Conservation (phyloP, 2,797 vertebrate genomes). For the Calcarius lapponicus region DNA sequence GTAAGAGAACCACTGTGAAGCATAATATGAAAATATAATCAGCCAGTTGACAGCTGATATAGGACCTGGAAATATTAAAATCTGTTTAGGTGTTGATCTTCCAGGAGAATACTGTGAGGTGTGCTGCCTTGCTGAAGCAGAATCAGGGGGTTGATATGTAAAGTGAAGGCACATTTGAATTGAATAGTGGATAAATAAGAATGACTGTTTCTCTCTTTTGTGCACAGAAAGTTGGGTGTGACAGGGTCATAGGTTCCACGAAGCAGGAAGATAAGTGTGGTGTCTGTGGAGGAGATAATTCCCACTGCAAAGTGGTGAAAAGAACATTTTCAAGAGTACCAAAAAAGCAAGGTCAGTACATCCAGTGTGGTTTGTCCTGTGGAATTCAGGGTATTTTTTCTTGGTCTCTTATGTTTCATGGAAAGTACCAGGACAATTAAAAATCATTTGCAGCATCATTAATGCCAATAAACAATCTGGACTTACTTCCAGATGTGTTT, state of each 20-base stretch:
- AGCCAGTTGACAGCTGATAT: not conserved
- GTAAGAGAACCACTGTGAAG: not conserved
- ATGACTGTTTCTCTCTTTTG: not conserved
- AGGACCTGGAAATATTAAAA: not conserved
- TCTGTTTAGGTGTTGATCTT: not conserved
- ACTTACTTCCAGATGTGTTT: not conserved
- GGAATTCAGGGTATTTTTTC: not conserved
- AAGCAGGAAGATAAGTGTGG: conserved; percentile 97
- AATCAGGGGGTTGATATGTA: not conserved
- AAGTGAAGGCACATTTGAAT: not conserved
- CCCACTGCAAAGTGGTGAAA: conserved; percentile 92
- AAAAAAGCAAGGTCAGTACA: conserved; percentile 86
- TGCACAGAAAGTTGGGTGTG: conserved; percentile 93
- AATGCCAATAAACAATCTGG: not conserved
- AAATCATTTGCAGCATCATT: not conserved
- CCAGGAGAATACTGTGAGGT: not conserved
- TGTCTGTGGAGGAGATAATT: conserved; percentile 93
- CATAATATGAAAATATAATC: not conserved
- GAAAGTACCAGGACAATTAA: not conserved
- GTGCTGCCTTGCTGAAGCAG: not conserved
- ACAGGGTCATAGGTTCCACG: conserved; percentile 88
- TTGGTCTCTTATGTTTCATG: not conserved
- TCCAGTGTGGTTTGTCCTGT: not conserved
- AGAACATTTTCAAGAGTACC: conserved; percentile 87
- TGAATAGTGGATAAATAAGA: not conserved